phyloP scores from a whole-genome alignment of 1,140 invertebrate genomes.

The Spodoptera frugiperda region DNA sequence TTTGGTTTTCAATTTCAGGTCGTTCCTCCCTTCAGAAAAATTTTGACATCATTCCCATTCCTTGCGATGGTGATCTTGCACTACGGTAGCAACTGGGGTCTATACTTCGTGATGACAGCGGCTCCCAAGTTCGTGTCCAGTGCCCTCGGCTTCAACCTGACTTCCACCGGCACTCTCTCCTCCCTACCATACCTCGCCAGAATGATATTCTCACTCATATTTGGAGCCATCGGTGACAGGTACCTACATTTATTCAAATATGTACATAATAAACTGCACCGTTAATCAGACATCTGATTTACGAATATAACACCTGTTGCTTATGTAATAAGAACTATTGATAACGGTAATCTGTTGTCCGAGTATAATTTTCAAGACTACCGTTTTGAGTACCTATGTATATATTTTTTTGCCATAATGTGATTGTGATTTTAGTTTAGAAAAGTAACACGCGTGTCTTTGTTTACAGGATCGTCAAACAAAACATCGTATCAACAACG shows the following conservation, averaged over 20 bases:
- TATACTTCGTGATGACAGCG: slow-evolving; percentile 94
- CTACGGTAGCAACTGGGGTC: slow-evolving; percentile 92
- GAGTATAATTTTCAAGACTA: no score
- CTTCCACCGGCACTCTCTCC: slow-evolving; percentile 89
- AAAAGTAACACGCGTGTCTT: no score
- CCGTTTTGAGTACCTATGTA: no score
- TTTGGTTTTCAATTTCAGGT: slow-evolving; percentile 67
- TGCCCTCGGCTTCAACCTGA: slow-evolving; percentile 94
- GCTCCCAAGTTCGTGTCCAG: slow-evolving; percentile 95
- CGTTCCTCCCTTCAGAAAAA: slow-evolving; percentile 87
- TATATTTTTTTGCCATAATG: no score
- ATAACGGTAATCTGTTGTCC: no score
- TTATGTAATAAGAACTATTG: no score
- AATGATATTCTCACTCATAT: slow-evolving; percentile 89
- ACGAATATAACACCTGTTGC: no score
- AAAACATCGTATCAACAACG: slow-evolving; percentile 86
- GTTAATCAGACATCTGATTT: neutral
- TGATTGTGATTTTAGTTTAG: no score
- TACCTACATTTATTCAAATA: slow-evolving; percentile 50
- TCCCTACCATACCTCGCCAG: slow-evolving; percentile 90
- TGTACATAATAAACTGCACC: neutral
- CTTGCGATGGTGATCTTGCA: slow-evolving; percentile 89
- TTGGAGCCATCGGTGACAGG: slow-evolving; percentile 90
- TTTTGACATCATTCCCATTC: slow-evolving; percentile 90
- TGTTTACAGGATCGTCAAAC: slow-evolving; percentile 85